Evolutionary conservation across 2,113 vertebrate species (phyloP).

Genomic region (Triplophysa rosa): DNA sequence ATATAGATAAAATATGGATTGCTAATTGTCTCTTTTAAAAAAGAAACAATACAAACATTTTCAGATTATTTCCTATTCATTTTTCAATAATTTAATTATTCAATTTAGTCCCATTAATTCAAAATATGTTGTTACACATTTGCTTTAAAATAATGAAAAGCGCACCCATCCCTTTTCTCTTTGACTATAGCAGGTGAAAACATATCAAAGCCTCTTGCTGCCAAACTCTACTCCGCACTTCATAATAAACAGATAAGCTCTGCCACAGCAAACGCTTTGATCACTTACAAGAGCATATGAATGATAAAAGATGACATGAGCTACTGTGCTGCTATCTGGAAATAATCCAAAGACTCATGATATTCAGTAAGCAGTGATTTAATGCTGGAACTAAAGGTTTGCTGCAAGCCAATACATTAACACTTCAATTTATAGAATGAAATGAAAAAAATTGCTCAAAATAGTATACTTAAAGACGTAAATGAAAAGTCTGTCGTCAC

Average conservation of each 20-base stretch:
- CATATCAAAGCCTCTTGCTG: constrained; percentile 17
- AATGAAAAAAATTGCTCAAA: too few relatives aligned
- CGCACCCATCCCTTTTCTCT: neutral
- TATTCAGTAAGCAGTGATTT: neutral
- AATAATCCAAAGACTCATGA: neutral
- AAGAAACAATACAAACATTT: too few relatives aligned
- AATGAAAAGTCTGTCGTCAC: too few relatives aligned
- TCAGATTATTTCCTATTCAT: too few relatives aligned
- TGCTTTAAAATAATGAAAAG: neutral
- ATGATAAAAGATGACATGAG: constrained; percentile 53
- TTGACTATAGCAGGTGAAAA: constrained; percentile 4
- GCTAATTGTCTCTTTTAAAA: too few relatives aligned
- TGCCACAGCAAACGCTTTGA: constrained; percentile 50
- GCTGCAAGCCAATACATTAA: too few relatives aligned
- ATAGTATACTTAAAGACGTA: too few relatives aligned
- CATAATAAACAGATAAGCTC: constrained; percentile 56
- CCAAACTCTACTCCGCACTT: constrained; percentile 58
- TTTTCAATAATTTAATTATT: too few relatives aligned
- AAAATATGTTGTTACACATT: too few relatives aligned
- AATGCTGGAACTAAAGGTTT: neutral
- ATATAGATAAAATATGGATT: too few relatives aligned
- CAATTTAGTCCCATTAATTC: too few relatives aligned
- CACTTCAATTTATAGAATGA: too few relatives aligned
- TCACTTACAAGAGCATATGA: constrained; percentile 40
- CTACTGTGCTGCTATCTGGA: constrained; percentile 11